Evolutionary conservation across 2,888 invertebrate species (phyloP).

Genomic region (Eilema griseolum): DNA sequence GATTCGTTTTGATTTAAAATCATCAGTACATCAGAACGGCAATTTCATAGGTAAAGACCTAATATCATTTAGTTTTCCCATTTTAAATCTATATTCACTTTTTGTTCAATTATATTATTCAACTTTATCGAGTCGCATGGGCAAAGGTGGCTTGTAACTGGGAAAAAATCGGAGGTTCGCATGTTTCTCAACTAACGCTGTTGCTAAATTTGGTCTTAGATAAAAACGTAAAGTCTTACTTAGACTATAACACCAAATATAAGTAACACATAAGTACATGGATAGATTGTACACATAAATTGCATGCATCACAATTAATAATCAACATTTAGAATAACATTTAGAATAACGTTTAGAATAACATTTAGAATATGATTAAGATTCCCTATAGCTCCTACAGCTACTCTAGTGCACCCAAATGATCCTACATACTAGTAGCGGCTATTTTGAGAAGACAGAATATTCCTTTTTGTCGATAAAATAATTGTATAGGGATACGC

Average conservation of each 20-base stretch:
- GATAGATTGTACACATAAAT: not conserved
- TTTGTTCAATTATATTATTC: not conserved
- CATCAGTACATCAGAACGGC: no score
- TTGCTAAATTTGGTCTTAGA: conserved; percentile 2
- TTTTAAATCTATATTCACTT: not conserved
- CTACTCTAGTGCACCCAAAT: not conserved
- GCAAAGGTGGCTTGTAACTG: not conserved
- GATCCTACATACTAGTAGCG: not conserved
- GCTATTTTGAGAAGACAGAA: not conserved
- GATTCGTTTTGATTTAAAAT: no score
- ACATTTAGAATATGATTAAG: not conserved
- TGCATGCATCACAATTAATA: not conserved
- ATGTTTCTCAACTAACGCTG: not conserved
- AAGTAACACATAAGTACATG: not conserved
- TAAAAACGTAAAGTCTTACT: not conserved
- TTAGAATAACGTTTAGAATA: not conserved
- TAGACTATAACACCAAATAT: not conserved
- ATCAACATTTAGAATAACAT: not conserved
- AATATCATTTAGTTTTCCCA: no score
- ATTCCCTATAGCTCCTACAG: not conserved
- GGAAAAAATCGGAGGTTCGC: not conserved
- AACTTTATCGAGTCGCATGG: not conserved
- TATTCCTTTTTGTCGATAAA: not conserved
- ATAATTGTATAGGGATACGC: not conserved
- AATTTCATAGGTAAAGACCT: no score